Evolutionary conservation across 2,797 vertebrate genomes (phyloP).

Genomic region (Atherinosoma microstoma): DNA sequence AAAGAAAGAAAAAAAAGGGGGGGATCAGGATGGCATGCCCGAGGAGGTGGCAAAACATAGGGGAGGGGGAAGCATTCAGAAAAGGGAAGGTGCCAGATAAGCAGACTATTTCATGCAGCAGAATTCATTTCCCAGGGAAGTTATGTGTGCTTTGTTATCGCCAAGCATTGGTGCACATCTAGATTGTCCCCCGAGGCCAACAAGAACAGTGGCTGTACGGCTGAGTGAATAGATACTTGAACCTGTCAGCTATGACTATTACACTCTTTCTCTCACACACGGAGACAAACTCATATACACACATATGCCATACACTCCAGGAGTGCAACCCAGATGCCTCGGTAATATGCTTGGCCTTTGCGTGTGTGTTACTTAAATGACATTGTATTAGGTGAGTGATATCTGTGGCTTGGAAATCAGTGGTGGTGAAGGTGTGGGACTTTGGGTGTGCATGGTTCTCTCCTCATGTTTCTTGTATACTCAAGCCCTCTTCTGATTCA

Average conservation of each 20-base stretch:
- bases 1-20: background rate
- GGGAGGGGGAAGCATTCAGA: background rate
- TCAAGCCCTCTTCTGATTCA: slow-evolving; percentile 39
- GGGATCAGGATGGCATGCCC: slow-evolving; percentile 25
- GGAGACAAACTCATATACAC: slow-evolving; percentile 58
- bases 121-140: slow-evolving; percentile 81
- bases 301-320: slow-evolving; percentile 43
- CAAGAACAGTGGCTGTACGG: slow-evolving; percentile 75
- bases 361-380: slow-evolving; percentile 17
- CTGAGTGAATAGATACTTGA: slow-evolving; percentile 81
- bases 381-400: slow-evolving; percentile 41
- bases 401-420: slow-evolving; percentile 23
- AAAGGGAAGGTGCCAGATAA: slow-evolving; percentile 70
- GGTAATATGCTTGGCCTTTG: slow-evolving; percentile 5
- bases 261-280: slow-evolving; percentile 68
- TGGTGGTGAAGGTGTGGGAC: slow-evolving; percentile 21
- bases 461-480: slow-evolving; percentile 38
- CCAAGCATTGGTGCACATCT: slow-evolving; percentile 82
- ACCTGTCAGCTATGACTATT: slow-evolving; percentile 79
- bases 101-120: slow-evolving; percentile 78
- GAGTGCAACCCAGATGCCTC: slow-evolving; percentile 17
- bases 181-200: slow-evolving; percentile 80
- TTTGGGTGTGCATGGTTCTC: slow-evolving; percentile 9
- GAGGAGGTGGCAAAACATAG: slow-evolving; percentile 29
- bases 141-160: slow-evolving; percentile 79